Percentiles rank a stretch among this genome's conserved stretches.
Evolutionary conservation across 2,113 vertebrate genomes (phyloP).

Genomic region (Cephalopterus ornatus): DNA sequence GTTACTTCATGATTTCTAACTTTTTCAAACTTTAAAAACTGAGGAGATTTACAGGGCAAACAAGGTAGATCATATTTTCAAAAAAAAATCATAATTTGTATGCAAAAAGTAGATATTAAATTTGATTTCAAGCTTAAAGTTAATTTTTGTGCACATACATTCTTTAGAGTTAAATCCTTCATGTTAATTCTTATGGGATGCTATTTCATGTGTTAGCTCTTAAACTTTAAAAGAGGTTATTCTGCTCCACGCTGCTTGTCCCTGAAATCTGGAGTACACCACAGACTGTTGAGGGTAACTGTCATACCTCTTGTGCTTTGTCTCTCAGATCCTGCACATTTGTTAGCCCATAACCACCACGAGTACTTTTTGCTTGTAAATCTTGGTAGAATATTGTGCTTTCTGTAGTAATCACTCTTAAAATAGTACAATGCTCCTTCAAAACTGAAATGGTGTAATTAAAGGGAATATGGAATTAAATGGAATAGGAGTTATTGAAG

Average conservation of each 20-base stretch:
- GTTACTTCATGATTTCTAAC: neutral
- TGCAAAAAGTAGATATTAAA: neutral
- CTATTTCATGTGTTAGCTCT: neutral
- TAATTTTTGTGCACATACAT: neutral
- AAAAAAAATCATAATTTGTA: neutral
- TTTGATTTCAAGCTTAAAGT: neutral
- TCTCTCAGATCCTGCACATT: neutral
- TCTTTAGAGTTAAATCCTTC: neutral
- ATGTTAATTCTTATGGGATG: neutral
- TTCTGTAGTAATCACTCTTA: neutral
- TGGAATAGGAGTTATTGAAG: neutral
- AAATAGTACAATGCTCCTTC: rapidly evolving
- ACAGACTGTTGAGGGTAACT: neutral
- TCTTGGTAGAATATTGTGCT: rapidly evolving
- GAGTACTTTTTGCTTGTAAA: neutral
- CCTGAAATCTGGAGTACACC: neutral
- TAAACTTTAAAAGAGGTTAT: neutral
- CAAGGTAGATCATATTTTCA: neutral
- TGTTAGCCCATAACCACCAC: neutral
- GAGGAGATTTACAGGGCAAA: neutral
- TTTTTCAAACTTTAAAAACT: neutral
- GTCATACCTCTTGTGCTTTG: neutral
- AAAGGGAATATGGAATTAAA: no score
- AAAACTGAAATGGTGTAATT: neutral
- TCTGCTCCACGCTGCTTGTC: neutral